A percentile compares a stretch with the other conserved stretches of the same genome.
phyloP scores from a whole-genome alignment of 2,797 vertebrate genomes.

The Emys orbicularis region DNA sequence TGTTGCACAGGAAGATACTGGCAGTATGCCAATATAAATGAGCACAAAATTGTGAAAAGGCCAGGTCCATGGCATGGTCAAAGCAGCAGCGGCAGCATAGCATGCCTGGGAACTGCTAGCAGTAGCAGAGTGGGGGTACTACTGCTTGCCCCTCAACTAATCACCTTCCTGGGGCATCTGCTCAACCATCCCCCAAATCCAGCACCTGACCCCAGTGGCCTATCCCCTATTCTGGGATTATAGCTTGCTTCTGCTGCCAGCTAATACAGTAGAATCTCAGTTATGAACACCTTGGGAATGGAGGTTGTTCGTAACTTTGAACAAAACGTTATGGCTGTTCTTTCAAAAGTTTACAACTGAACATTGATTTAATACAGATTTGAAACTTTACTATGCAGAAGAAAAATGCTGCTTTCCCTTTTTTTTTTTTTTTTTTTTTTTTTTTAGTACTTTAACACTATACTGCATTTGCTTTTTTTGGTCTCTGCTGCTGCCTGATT shows the following conservation, averaged over 20 bases:
- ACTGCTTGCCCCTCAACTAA: too few species aligned
- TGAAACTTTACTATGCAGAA: too few species aligned
- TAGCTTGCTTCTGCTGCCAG: not conserved
- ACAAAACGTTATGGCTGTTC: too few species aligned
- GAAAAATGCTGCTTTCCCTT: too few species aligned
- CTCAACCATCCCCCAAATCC: not conserved
- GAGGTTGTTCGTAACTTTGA: too few species aligned
- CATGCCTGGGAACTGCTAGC: not conserved
- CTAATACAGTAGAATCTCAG: not conserved
- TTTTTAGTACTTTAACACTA: too few species aligned
- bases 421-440: too few species aligned
- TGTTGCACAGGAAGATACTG: not conserved
- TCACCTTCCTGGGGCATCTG: not conserved
- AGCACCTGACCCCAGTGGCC: not conserved
- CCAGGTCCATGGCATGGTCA: not conserved
- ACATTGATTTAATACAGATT: too few species aligned
- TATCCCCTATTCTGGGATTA: not conserved
- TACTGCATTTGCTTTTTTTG: too few species aligned
- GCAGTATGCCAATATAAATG: not conserved
- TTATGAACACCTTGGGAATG: too few species aligned
- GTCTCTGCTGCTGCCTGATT: too few species aligned
- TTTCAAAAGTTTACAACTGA: too few species aligned
- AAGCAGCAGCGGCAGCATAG: fast-evolving
- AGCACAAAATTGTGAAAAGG: not conserved
- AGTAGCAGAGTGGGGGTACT: not conserved